Conservation (phyloP, 1,140 invertebrate genomes). For the Drosophila erecta region DNA sequence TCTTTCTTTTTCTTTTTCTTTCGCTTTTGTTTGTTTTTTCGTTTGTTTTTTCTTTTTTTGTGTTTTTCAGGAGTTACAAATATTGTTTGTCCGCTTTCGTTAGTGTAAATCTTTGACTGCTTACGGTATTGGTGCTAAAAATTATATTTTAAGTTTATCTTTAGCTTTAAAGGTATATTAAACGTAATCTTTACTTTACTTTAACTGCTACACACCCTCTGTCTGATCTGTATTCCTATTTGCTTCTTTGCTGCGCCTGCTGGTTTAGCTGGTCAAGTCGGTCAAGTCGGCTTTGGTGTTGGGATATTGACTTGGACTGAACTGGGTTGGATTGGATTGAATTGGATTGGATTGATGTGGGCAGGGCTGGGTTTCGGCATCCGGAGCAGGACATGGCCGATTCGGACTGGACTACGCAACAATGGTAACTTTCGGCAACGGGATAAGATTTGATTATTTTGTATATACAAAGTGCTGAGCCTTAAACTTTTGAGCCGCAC, state of each 20-base stretch:
- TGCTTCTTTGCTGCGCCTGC: conserved; percentile 34
- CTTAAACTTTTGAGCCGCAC: conserved; percentile 10
- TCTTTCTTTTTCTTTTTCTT: too few species aligned
- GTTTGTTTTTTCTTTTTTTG: background rate
- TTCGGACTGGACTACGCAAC: conserved; percentile 18
- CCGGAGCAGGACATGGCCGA: conserved; percentile 5
- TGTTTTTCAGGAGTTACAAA: conserved; percentile 46
- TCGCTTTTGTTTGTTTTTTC: too few species aligned
- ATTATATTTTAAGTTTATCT: conserved; percentile 46
- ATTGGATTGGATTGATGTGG: too few species aligned
- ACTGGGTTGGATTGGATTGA: too few species aligned
- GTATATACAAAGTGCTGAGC: conserved; percentile 31
- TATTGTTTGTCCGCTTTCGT: conserved; percentile 44
- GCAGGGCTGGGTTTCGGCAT: background rate
- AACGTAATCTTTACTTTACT: conserved; percentile 49
- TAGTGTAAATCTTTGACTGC: conserved; percentile 52
- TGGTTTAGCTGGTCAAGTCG: conserved; percentile 38
- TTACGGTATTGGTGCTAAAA: conserved; percentile 56
- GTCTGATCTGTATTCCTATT: conserved; percentile 38
- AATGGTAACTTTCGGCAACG: conserved; percentile 1
- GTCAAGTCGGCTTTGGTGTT: too few species aligned
- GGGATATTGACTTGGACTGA: too few species aligned
- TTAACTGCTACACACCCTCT: conserved; percentile 22
- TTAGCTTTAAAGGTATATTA: conserved; percentile 51
- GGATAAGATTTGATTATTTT: conserved; percentile 1